Percentiles rank a stretch among this genome's conserved stretches.
These are phyloP conservation scores for Bufotes viridis DNA, from an alignment of 2,797 vertebrate genomes.

Conservation along the genomic window DNA sequence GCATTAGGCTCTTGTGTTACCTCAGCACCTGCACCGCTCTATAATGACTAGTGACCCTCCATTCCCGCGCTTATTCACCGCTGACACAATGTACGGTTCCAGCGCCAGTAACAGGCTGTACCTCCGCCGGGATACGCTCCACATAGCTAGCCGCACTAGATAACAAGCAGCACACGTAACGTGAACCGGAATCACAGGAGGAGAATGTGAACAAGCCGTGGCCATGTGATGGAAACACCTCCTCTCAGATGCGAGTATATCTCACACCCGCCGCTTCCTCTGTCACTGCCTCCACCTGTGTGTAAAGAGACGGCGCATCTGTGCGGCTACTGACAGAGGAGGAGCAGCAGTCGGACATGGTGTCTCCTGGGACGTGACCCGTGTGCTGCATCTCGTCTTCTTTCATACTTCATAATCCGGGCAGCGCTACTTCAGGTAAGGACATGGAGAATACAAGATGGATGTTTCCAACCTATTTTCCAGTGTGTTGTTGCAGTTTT, in stretches of 20 bases:
- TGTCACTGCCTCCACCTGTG: slow-evolving; percentile 28
- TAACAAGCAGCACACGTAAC: neutral
- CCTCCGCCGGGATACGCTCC: neutral
- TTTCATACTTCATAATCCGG: neutral
- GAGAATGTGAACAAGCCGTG: neutral
- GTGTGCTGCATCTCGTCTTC: neutral
- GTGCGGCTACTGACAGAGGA: neutral
- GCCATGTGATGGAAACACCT: slow-evolving; percentile 24
- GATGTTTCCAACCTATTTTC: too few species aligned
- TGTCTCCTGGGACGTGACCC: neutral
- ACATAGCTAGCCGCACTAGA: neutral
- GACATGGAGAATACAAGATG: too few species aligned
- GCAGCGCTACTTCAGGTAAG: neutral
- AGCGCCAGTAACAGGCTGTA: neutral
- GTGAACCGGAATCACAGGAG: neutral
- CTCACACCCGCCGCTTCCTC: neutral
- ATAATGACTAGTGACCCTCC: too few species aligned
- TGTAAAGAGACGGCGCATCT: neutral
- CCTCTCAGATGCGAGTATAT: neutral
- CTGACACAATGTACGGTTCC: neutral
- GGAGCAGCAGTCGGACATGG: neutral
- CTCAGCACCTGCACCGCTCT: neutral
- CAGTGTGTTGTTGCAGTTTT: too few species aligned
- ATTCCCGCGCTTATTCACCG: neutral
- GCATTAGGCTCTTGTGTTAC: too few species aligned